Evolutionary conservation across 1,140 invertebrate species (phyloP).

Genomic region (Lanistes nyassanus): DNA sequence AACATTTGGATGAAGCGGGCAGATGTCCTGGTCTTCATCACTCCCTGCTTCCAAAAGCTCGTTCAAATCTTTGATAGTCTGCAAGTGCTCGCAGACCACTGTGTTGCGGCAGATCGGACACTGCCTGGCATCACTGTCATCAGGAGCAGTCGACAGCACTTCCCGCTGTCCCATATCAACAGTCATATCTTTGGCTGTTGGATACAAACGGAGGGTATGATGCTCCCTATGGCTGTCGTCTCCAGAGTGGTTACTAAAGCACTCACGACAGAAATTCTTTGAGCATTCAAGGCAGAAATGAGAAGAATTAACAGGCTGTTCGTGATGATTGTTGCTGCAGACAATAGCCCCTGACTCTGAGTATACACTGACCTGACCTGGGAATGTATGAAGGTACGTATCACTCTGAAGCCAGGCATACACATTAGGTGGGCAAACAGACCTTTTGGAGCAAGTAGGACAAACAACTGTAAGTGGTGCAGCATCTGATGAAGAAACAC

Average conservation of each 20-base stretch:
- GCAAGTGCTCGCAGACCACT: constrained; percentile 10
- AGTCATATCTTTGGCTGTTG: constrained; percentile 8
- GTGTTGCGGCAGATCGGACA: constrained; percentile 24
- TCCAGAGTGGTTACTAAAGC: constrained; percentile 1
- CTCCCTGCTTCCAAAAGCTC: not conserved
- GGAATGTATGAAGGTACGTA: constrained; percentile 11
- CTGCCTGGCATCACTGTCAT: not conserved
- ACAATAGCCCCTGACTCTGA: constrained; percentile 9
- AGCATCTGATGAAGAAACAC: no score
- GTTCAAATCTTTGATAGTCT: constrained; percentile 1
- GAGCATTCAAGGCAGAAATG: constrained; percentile 21
- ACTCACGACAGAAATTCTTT: constrained; percentile 9
- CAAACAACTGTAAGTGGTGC: not conserved
- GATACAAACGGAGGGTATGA: constrained; percentile 5
- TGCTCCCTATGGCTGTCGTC: not conserved
- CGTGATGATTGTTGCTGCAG: not conserved
- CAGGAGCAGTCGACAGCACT: not conserved
- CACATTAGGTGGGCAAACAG: not conserved
- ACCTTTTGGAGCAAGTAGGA: not conserved
- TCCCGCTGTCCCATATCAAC: constrained; percentile 11
- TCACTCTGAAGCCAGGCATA: constrained; percentile 2
- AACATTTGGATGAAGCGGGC: constrained; percentile 7
- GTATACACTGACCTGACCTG: constrained; percentile 9
- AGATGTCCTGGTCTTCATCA: not conserved
- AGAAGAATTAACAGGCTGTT: not conserved